Percentiles rank a stretch among this genome's conserved stretches.
Evolutionary conservation across 2,888 invertebrate species (phyloP).

Genomic region (Matsumyia berberina): DNA sequence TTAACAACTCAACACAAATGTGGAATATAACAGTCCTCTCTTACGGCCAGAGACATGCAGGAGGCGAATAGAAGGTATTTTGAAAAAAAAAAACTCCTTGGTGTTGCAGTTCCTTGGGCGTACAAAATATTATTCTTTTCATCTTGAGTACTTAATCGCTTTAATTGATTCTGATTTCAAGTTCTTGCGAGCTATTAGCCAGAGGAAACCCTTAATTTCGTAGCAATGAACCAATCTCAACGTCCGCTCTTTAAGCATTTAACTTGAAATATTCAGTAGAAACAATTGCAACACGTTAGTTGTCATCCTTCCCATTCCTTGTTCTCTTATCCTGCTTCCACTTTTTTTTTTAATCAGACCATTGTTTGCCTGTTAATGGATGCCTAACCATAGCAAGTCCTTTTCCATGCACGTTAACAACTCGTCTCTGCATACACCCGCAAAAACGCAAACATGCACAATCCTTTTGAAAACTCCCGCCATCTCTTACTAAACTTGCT

Average conservation of each 20-base stretch:
- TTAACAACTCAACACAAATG: too few species aligned
- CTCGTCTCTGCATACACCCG: background rate
- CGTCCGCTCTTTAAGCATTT: background rate
- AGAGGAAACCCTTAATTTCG: too few species aligned
- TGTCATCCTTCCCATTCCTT: background rate
- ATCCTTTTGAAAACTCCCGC: slow-evolving; percentile 53
- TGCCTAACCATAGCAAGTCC: slow-evolving; percentile 50
- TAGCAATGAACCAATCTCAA: too few species aligned
- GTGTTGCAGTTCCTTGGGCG: too few species aligned
- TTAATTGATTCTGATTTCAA: too few species aligned
- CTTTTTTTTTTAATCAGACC: slow-evolving; percentile 61
- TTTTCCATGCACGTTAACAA: slow-evolving; percentile 12
- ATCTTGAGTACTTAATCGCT: too few species aligned
- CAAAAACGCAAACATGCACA: slow-evolving; percentile 28
- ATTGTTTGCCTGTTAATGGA: slow-evolving; percentile 64
- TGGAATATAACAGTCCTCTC: too few species aligned
- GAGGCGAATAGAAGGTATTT: too few species aligned
- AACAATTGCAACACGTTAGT: background rate
- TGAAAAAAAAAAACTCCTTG: too few species aligned
- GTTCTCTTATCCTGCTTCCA: background rate
- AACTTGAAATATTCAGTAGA: slow-evolving; percentile 23
- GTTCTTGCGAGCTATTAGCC: too few species aligned
- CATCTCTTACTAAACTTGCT: slow-evolving; percentile 27
- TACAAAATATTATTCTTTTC: too few species aligned
- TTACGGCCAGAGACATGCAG: too few species aligned